Evolutionary conservation across 2,113 vertebrate species (phyloP), one percentile per base, ranked within the genome.

Genomic region (Salvelinus fontinalis): DNA sequence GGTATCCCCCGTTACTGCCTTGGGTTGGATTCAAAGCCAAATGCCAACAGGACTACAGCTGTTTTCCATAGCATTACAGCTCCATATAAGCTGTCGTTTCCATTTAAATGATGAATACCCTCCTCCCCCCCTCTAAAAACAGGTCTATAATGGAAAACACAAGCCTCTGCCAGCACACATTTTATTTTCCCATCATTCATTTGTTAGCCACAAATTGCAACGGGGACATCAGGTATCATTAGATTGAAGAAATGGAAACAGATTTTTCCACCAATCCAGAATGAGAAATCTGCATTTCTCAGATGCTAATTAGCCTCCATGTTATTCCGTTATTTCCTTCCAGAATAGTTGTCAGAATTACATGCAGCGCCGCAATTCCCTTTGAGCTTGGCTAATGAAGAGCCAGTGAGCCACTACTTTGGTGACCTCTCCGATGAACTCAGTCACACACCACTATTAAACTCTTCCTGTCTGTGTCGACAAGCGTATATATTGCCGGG

Each of bases 41-140:
- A 81, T 80, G 75, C 86, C 73, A 31, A 31, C 54, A 64, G 70
- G 44, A 81, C 76, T 34, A 67, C 86, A 82, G 79, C 76, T 80
- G 79, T 85, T 90, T 85, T 85, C 83, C 89, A 83, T 68, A 73
- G 72, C 54, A 44, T 49, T 75, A 78, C 16, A 60, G 70, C 31
- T 39, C 60, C 70, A 54, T 78, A 83, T 65, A 73, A 51, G 51
- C 78, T 81, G 77, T 79, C 67, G n/a, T 77, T 86, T 71, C 78
- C 75, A 78, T 74, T 83, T 80, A 71, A 80, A 69, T 78, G 82
- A 79, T 34, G 5, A 72, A 82, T 79, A 57, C 2, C 70, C 70
- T 75, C 74, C 70, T 71, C 2, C 72, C 2, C 72, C 76, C 71
- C 74, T 71, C 67, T 24, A 27, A 77, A 75, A 70, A 70, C 77